Percentiles rank a stretch among this genome's conserved stretches.
Evolutionary conservation across 2,888 invertebrate species (phyloP).

Genomic region (Polyommatus icarus): DNA sequence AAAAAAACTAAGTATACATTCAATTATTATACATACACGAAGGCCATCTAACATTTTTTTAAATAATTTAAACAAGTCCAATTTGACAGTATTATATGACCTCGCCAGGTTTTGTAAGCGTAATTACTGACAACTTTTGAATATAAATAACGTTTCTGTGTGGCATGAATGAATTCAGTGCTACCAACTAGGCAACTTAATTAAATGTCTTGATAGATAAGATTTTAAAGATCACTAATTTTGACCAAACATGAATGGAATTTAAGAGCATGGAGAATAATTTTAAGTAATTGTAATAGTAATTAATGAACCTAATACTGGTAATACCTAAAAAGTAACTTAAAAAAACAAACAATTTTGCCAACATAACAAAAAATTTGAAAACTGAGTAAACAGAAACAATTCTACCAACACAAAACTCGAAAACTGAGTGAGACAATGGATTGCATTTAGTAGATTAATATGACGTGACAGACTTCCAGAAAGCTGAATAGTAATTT

Average conservation of each 20-base stretch:
- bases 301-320: too few species aligned
- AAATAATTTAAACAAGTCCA: slow-evolving; percentile 43
- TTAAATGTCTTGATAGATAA: background rate
- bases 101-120: slow-evolving; percentile 36
- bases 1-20: slow-evolving; percentile 34
- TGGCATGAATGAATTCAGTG: background rate
- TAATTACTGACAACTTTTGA: slow-evolving; percentile 24
- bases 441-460: slow-evolving; percentile 57
- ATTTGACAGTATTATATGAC: slow-evolving; percentile 42
- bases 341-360: too few species aligned
- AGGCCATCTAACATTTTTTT: slow-evolving; percentile 40
- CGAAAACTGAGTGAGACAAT: background rate
- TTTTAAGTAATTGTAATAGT: too few species aligned
- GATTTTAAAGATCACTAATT: too few species aligned
- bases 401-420: background rate
- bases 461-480: slow-evolving; percentile 75
- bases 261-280: too few species aligned
- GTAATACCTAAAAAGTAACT: too few species aligned
- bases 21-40: slow-evolving; percentile 35
- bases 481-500: slow-evolving; percentile 79
- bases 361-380: too few species aligned
- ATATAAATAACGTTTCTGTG: slow-evolving; percentile 6
- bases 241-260: too few species aligned
- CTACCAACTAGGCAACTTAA: background rate
- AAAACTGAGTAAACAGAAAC: background rate